Base-by-base conservation (phyloP, 2,113 vertebrate species). In the Scortum barcoo region DNA sequence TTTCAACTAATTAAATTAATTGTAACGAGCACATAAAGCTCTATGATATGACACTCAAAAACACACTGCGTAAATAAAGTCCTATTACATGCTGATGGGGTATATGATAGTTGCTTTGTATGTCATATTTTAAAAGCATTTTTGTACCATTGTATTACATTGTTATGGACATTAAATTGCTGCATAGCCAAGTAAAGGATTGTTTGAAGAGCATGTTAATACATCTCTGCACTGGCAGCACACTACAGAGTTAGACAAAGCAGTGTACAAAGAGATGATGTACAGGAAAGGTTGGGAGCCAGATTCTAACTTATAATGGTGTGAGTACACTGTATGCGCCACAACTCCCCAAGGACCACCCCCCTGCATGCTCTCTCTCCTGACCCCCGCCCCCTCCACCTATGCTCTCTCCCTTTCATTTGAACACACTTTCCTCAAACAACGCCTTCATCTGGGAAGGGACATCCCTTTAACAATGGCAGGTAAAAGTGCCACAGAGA, bases 231-330 rank as follows among this genome's bases (percentile, higher is more conserved):
- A 28, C 9, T 54, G 69, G 70, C 28, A 58, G 56, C 9, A 58
- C 40, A 54, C 56, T 53, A 60, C 44, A 26, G 54, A 61, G 53
- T 62, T 17, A 36, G 54, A 84, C 24, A 72, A 76, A 77, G 53
- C 28, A 33, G 20, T 38, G 80, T 22, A 24, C 44, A 86, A 86
- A 84, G 60, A 75, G 76, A 78, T 5, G 36, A 72, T 14, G 19
- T 40, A 16, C 70, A 53, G 76, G 16, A 30, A 58, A 77, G 77
- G 68, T 71, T 38, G 38, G 76, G 61, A 19, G 78, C 83, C 65
- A 62, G 53, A 70, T 76, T 78, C 65, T 22, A 76, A 66, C 75
- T 80, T 86, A 70, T 90, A 90, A 92, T 85, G 81, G 87, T 40
- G 40, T 6, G 71, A 86, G 76, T 53, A 73, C 91, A 66, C 79